phyloP scores from a whole-genome alignment of 2,888 invertebrate species.

The Galerucella pusilla region DNA sequence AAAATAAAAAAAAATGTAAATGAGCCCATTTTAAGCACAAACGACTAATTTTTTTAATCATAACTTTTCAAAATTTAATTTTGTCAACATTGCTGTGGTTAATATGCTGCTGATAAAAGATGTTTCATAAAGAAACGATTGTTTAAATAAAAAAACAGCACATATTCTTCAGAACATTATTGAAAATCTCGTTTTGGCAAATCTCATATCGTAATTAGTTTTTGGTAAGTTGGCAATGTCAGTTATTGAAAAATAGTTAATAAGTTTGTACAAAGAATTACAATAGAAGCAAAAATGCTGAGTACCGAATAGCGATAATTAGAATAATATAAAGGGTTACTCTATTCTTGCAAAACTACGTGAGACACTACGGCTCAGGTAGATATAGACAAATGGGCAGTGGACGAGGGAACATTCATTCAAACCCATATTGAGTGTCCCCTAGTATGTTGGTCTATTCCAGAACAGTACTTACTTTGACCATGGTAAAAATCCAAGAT shows the following conservation, averaged over 20 bases:
- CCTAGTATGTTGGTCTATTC: constrained; percentile 38
- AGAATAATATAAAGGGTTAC: constrained; percentile 41
- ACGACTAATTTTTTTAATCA: no score
- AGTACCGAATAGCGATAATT: constrained; percentile 35
- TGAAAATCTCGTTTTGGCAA: not conserved
- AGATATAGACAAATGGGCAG: constrained; percentile 46
- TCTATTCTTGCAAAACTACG: constrained; percentile 58
- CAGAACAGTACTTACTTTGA: constrained; percentile 21
- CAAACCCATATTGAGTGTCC: constrained; percentile 39
- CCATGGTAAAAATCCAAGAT: not conserved
- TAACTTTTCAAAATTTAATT: no score
- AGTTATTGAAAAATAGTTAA: constrained; percentile 30
- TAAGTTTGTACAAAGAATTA: constrained; percentile 27
- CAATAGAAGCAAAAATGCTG: constrained; percentile 26
- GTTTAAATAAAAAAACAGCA: no score
- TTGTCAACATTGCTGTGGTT: no score
- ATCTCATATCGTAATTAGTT: not conserved
- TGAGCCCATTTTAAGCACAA: no score
- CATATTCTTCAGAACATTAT: no score
- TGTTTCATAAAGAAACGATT: no score
- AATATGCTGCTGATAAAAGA: no score
- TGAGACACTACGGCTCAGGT: constrained; percentile 51
- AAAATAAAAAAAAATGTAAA: no score
- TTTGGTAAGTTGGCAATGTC: constrained; percentile 6
- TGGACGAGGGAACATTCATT: constrained; percentile 46